These are phyloP conservation scores for Scolanthus callimorphus DNA, from an alignment of 92 coral and sea anemone species.

Conservation along the genomic window DNA sequence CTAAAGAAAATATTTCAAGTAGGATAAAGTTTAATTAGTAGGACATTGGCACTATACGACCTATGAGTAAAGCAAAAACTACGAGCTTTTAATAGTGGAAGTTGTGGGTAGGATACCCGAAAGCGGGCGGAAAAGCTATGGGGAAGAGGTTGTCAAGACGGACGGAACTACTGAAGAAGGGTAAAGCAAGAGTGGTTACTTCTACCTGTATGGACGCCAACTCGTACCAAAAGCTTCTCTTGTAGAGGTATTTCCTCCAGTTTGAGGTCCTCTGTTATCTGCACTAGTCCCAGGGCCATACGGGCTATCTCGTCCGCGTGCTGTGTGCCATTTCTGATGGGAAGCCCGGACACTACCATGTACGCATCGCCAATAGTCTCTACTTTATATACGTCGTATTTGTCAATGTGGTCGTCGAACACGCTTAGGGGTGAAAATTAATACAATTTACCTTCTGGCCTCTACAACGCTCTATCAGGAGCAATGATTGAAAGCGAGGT, in stretches of 20 bases:
- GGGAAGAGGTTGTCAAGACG: too few species aligned
- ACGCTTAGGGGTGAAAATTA: constrained; percentile 6
- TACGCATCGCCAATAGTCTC: constrained; percentile 83
- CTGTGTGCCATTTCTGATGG: constrained; percentile 43
- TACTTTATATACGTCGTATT: constrained; percentile 77
- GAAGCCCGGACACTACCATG: constrained; percentile 78
- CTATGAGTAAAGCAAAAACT: too few species aligned
- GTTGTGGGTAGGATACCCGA: too few species aligned
- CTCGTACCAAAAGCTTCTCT: constrained; percentile 26
- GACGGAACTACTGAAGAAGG: too few species aligned
- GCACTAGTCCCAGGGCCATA: constrained; percentile 58
- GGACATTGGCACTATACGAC: too few species aligned
- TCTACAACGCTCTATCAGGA: too few species aligned
- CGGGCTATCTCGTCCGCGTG: constrained; percentile 68
- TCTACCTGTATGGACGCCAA: constrained; percentile 72
- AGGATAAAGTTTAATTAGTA: too few species aligned
- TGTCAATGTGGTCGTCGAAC: constrained; percentile 65
- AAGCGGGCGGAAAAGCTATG: too few species aligned
- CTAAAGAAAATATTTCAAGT: too few species aligned
- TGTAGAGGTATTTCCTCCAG: constrained; percentile 22
- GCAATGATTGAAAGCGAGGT: too few species aligned
- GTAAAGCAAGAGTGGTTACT: not conserved
- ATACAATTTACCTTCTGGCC: too few species aligned
- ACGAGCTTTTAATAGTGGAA: too few species aligned
- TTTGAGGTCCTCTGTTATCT: constrained; percentile 14